Evolutionary conservation across 2,888 invertebrate species (phyloP), one percentile per base, ranked within the genome.

Genomic region (Tetrapedia diversipes): DNA sequence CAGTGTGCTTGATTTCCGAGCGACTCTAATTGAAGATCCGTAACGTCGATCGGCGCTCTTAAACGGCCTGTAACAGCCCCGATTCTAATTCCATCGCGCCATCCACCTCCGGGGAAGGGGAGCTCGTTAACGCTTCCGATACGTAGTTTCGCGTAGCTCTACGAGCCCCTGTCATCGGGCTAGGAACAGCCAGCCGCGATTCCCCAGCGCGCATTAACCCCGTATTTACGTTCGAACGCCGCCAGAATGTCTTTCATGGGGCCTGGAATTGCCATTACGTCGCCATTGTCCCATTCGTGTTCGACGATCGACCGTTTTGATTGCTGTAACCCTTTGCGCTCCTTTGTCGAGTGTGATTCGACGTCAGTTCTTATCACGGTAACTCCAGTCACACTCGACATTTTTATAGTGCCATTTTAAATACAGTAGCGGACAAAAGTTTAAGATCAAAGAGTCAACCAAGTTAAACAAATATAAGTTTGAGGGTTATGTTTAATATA

Each of bases 101-200:
- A 53, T 32, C 59, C 57, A 27, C 39, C 49, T 34, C 57, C 34
- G 6, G 34, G 24, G 22, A 47, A n/a, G n/a, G 56, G 65, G 60
- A 75, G 71, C 66, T 77, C 68, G 69, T 83, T 80, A 75, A 67
- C 53, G 57, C 16, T 45, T 59, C 11, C 53, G 61, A 57, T 71
- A 68, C 57, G 37, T 60, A 82, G 66, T 61, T 79, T 68, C 64
- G 41, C 37, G 53, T 41, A 51, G 41, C 57, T n/a, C 29, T 11
- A 45, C 45, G 43, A 41, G 47, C 72, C 65, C 66, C 64, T 27
- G 54, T 59, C 45, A 24, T 24, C 53, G 27, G 47, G 16, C 29
- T 39, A n/a, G 29, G 43, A 51, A 22, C 54, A 57, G 60, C 45
- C 66, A 32, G n/a, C 6, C 41, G 19, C 41, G 47, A 32, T 74